Conservation (phyloP, 2,113 vertebrate species). For the Gopherus flavomarginatus region DNA sequence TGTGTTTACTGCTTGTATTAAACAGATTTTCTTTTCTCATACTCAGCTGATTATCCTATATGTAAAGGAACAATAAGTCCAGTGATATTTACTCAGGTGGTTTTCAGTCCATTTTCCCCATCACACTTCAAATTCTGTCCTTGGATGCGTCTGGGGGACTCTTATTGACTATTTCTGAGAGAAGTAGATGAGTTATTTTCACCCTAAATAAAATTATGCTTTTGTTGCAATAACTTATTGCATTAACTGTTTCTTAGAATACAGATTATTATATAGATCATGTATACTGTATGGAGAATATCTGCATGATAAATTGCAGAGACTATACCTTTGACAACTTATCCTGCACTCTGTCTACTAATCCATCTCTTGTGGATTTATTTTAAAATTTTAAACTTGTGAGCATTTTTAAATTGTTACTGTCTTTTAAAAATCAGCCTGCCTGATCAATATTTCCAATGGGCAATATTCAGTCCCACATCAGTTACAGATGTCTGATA, state of each 20-base stretch:
- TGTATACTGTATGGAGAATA: neutral
- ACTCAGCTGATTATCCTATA: neutral
- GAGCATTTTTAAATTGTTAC: neutral
- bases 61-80: neutral
- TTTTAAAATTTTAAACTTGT: neutral
- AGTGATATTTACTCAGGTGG: conserved; percentile 33
- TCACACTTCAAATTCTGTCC: neutral
- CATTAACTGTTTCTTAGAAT: neutral
- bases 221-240: neutral
- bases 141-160: neutral
- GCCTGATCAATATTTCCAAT: neutral
- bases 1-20: neutral
- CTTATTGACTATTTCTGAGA: neutral
- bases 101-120: neutral
- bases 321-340: neutral
- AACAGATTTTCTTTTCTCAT: neutral
- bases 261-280: rapidly evolving
- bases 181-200: neutral
- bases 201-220: neutral
- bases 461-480: neutral
- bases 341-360: neutral
- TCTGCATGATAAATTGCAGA: neutral
- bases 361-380: neutral
- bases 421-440: neutral
- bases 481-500: neutral